Base-by-base conservation (phyloP, 2,113 vertebrate species). In the Tamias sibiricus region DNA sequence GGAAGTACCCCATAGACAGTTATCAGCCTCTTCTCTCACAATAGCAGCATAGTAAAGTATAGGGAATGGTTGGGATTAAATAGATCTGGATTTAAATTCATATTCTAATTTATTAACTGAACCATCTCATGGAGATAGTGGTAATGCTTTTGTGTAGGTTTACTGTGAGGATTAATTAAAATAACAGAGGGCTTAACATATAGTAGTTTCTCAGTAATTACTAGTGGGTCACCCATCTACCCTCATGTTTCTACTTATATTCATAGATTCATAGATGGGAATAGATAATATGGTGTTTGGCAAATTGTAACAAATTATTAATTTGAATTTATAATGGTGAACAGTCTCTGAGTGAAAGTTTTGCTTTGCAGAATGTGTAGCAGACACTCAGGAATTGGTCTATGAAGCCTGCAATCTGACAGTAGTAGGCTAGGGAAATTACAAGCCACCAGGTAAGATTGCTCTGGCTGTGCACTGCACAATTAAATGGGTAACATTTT, bases 91-190 rank as follows among this genome's bases (percentile, higher is more conserved):
- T 76, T 92, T 75, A 94, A 66, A 62, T 72, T 12, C 26, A n/a
- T 76, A 57, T 66, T 95, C 64, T 94, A 87, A 81, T 42, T 94
- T 86, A 40, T 86, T 81, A 95, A 66, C 69, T 59, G 28, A 90
- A 62, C 87, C 28, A 57, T 90, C 10, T 64, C 24, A 69, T 54
- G 77, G 59, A 87, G 49, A 52, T 37, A 24, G 37, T 42, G 49
- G 49, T 71, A 57, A 54, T 71, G 57, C 37, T 74, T 92, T 22
- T 77, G 40, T 1, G 20, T 11, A 85, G 57, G 52, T 62, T 90
- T 89, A 54, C 59, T 47, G 30, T 89, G 68, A 95, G 4, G 13
- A 54, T 77, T 93, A 68, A 90, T 90, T 76, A 92, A 95, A 91
- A 75, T 64, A 90, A 88, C 11, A 59, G 13, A 74, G 42, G 81